Conservation (phyloP, 2,113 vertebrate genomes). For the Mesocricetus auratus region DNA sequence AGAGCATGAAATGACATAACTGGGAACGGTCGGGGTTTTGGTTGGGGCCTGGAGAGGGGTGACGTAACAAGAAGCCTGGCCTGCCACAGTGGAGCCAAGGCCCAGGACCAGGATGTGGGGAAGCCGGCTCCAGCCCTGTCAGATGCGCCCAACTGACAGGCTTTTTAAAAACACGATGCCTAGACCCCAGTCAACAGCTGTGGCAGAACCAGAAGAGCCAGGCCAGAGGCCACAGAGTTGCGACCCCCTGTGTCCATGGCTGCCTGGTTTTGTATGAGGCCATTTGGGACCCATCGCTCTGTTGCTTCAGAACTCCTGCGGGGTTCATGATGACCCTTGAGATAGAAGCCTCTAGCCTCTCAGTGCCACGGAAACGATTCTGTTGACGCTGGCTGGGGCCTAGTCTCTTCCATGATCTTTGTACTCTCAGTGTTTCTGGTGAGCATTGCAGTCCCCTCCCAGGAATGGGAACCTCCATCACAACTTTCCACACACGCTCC, state of each 20-base stretch:
- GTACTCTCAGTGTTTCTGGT: no score
- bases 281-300: fast-evolving
- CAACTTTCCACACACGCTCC: fast-evolving
- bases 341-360: not conserved
- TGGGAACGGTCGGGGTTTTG: slow-evolving; percentile 73
- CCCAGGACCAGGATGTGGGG: not conserved
- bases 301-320: not conserved
- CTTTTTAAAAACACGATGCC: not conserved
- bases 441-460: not conserved
- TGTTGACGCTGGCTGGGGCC: fast-evolving
- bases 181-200: not conserved
- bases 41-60: not conserved
- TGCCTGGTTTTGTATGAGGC: not conserved
- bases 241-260: not conserved
- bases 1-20: slow-evolving; percentile 77
- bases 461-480: not conserved
- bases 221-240: not conserved
- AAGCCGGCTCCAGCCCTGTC: fast-evolving
- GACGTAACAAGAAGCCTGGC: not conserved
- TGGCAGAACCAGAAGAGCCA: not conserved
- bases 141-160: not conserved
- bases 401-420: not conserved
- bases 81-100: not conserved
- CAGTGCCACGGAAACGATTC: fast-evolving
- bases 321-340: not conserved